Evolutionary conservation across 2,797 vertebrate genomes (phyloP), one percentile per base, ranked within the genome.

Genomic region (Myotis daubentonii): DNA sequence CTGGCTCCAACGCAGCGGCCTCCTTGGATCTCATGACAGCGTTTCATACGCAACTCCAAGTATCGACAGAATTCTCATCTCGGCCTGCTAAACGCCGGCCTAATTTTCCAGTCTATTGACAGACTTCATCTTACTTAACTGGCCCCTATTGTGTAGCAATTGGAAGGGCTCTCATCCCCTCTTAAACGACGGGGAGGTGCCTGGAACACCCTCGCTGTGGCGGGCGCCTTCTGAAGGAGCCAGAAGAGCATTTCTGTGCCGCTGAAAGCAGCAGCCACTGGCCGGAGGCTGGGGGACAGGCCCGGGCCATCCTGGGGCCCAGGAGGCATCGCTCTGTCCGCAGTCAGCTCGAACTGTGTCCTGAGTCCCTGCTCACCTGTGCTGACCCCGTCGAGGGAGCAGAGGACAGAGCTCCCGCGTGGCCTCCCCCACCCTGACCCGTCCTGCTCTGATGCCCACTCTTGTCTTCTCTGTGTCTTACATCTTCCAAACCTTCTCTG

Each of bases 101-200:
- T 97, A 81, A 96, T 97, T 97, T 97, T 96, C 97, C 96, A 96
- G 96, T 92, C 94, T 96, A 91, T 94, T 86, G 96, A 92, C 92
- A 92, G 95, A 75, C 92, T 96, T 95, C 92, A 91, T 96, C 93
- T 87, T 75, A 51, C 92, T 96, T 96, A 97, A 97, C 95, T 57
- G 82, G 94, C 95, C 93, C 96, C 96, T 72, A 90, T 89, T 90
- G 96, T 62, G 95, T 53, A 8, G 90, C 90, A 92, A 84, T 91
- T 87, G 94, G 96, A 62, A 68, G 70, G 57, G 30, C 93, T 93
- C 82, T 95, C 74, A 81, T 66, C 78, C n/a, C 23, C 84, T 76
- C 78, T 76, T 97, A 96, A 96, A 76, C 71, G 49, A 83, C 19
- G 47, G 70, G 96, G 95, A 51, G 85, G 93, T 0, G 16, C 87